A percentile compares a stretch with the other conserved stretches of the same genome.
Evolutionary conservation across 2,888 invertebrate species (phyloP).

Genomic region (Cataglyphis livida): DNA sequence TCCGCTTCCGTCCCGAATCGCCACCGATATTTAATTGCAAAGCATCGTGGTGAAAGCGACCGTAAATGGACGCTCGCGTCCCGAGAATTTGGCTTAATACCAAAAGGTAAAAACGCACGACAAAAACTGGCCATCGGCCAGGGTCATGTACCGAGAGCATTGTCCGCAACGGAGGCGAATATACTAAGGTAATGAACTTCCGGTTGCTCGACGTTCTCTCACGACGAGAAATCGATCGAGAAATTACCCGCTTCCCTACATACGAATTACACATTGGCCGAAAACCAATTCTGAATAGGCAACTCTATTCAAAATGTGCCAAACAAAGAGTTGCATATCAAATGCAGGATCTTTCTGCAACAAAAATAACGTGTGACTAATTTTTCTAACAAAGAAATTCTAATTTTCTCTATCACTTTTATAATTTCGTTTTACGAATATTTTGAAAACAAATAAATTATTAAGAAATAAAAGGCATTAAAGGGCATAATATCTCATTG

Average conservation of each 20-base stretch:
- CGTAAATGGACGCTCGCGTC: conserved; percentile 55
- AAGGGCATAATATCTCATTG: neutral
- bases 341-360: neutral
- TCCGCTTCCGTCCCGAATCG: neutral
- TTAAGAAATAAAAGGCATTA: neutral
- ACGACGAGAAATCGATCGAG: conserved; percentile 52
- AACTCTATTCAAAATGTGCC: neutral
- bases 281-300: conserved; percentile 45
- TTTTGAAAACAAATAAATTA: neutral
- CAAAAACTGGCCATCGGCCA: conserved; percentile 76
- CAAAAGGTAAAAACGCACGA: conserved; percentile 61
- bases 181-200: conserved; percentile 68
- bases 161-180: conserved; percentile 57
- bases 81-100: conserved; percentile 68
- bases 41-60: conserved; percentile 50
- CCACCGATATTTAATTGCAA: conserved; percentile 22
- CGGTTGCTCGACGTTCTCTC: conserved; percentile 52
- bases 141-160: conserved; percentile 58
- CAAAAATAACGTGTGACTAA: neutral
- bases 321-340: conserved; percentile 11
- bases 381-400: neutral
- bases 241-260: conserved; percentile 30
- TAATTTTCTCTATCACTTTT: neutral
- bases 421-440: neutral
- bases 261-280: conserved; percentile 41